phyloP scores from a whole-genome alignment of 2,113 vertebrate genomes.

The Tor tambroides region DNA sequence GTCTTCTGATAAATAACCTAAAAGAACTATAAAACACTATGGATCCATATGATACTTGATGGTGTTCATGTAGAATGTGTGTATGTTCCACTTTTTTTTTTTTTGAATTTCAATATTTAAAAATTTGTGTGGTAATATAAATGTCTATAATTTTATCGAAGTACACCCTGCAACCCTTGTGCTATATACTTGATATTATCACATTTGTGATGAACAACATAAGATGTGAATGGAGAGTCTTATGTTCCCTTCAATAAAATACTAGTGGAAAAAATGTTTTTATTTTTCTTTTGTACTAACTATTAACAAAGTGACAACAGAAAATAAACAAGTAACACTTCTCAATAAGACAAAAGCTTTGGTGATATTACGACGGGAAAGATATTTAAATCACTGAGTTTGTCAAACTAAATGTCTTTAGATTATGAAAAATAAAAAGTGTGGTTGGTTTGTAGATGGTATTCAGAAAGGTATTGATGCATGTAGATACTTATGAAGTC shows the following conservation, averaged over 20 bases:
- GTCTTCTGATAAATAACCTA: background rate
- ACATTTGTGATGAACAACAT: background rate
- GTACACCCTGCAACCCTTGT: background rate
- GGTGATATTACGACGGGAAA: background rate
- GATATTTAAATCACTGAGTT: background rate
- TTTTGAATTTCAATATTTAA: background rate
- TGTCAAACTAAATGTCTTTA: background rate
- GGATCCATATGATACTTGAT: background rate
- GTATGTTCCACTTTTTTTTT: background rate
- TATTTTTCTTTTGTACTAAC: background rate
- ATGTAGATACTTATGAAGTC: background rate
- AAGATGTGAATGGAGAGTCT: background rate
- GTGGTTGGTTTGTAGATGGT: background rate
- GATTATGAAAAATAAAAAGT: background rate
- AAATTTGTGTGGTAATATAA: background rate
- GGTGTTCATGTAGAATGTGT: slow-evolving; percentile 4
- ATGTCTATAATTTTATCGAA: background rate
- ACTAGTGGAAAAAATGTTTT: background rate
- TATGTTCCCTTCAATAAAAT: slow-evolving; percentile 31
- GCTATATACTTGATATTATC: background rate
- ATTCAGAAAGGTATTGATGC: background rate
- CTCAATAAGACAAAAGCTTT: background rate
- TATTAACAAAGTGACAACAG: background rate
- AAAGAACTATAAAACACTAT: background rate
- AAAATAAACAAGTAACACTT: background rate